These are phyloP conservation scores for Malurus melanocephalus DNA, from an alignment of 2,113 vertebrate species.

Conservation along the genomic window DNA sequence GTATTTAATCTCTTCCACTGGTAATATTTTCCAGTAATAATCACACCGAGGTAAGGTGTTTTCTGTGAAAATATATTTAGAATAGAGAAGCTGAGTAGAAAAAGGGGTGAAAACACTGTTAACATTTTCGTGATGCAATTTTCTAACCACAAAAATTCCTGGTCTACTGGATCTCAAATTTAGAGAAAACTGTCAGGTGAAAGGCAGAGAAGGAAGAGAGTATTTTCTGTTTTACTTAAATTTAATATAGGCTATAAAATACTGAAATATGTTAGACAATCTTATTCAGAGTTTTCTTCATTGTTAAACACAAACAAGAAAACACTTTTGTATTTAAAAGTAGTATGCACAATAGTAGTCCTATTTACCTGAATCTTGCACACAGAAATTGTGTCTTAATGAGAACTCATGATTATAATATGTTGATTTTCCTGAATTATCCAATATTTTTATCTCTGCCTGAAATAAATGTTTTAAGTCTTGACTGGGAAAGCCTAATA, in stretches of 20 bases:
- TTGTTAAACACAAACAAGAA: neutral
- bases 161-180: neutral
- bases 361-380: neutral
- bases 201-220: neutral
- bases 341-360: neutral
- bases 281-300: neutral
- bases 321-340: neutral
- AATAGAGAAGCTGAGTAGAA: neutral
- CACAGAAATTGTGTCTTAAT: neutral
- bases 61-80: neutral
- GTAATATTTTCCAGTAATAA: neutral
- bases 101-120: neutral
- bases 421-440: neutral
- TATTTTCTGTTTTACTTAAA: neutral
- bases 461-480: neutral
- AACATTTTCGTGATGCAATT: neutral
- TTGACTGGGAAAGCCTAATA: neutral
- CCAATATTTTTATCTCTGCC: neutral
- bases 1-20: neutral
- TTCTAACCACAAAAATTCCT: neutral
- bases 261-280: neutral
- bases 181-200: neutral
- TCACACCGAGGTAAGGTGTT: neutral
- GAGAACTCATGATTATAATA: neutral
- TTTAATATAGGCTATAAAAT: neutral